Evolutionary conservation across 2,888 invertebrate genomes (phyloP), one percentile per base, ranked within the genome.

Genomic region (Oscheius sp.): DNA sequence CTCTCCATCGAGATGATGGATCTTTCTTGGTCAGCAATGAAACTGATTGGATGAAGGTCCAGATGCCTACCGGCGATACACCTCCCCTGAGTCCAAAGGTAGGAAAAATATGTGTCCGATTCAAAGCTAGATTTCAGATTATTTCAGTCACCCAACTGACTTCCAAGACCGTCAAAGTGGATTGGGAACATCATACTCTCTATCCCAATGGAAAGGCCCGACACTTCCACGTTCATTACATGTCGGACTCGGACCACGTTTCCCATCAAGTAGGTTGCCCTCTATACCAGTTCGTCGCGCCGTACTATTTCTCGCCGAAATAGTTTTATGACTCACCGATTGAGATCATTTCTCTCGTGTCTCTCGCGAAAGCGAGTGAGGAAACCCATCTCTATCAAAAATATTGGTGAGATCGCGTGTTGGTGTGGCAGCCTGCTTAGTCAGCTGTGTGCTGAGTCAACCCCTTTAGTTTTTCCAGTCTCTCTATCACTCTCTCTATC

Each of bases 141-240:
- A 21, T 50, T 1, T 57, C 71, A 1, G 73, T 85, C 7, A 66
- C 77, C 50, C 76, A 79, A 33, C 48, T 79, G 7, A 76, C 84
- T 0, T 60, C 73, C 2, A 70, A 73, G 1, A 76, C 82, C 5
- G 80, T 83, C 32, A 75, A 66, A 63, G 75, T 86, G n/a, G 60
- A 76, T 7, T 86, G 85, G 80, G 51, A 77, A 11, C 81, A 85
- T 68, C 73, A 71, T 9, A 72, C 77, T 42, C 71, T 65, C 13
- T 74, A 74, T 47, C 74, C 76, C 42, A 80, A 78, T 71, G 79
- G 79, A 29, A 76, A 76, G 59, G 79, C 80, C 58, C 77, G 76
- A 51, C 73, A 79, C 60, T 80, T 80, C 70, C 73, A 79, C 59
- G 73, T 82, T 50, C 70, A 77, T 73, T 80, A 78, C 74, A 70